Conservation (phyloP, 1,140 invertebrate genomes). For the Laodelphax striatellus region DNA sequence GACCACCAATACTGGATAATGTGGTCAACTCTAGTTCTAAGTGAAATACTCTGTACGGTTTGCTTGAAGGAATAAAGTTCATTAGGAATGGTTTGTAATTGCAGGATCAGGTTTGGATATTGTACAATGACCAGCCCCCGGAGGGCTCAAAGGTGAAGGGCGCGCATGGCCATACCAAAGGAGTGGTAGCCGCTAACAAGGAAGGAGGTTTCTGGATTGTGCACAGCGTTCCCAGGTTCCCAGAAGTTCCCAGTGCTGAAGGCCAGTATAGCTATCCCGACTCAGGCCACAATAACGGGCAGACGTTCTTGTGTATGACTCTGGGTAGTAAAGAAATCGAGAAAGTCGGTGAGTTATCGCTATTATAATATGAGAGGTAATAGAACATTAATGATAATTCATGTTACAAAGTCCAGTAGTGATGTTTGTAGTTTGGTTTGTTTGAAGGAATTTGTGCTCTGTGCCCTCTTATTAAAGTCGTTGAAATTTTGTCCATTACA, state of each 20-base stretch:
- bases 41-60: too few species aligned
- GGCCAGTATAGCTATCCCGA: constrained; percentile 57
- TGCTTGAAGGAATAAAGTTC: too few species aligned
- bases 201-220: constrained; percentile 74
- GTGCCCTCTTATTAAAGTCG: too few species aligned
- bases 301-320: constrained; percentile 77
- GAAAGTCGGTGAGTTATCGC: constrained; percentile 49
- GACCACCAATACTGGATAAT: too few species aligned
- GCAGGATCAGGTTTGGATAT: constrained; percentile 40
- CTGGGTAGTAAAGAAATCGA: constrained; percentile 50
- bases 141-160: constrained; percentile 32
- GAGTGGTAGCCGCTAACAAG: constrained; percentile 59
- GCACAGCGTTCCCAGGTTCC: constrained; percentile 82
- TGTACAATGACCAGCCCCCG: constrained; percentile 79
- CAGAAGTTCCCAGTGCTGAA: constrained; percentile 35
- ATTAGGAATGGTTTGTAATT: constrained; percentile 24
- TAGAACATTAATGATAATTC: too few species aligned
- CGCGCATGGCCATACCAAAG: constrained; percentile 66
- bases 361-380: too few species aligned
- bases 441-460: too few species aligned
- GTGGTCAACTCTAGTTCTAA: too few species aligned
- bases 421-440: too few species aligned
- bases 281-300: constrained; percentile 62
- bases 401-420: too few species aligned
- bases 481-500: too few species aligned